These are phyloP conservation scores for Colistium nudipinnis DNA, from an alignment of 2,113 vertebrate species.

Conservation along the genomic window DNA sequence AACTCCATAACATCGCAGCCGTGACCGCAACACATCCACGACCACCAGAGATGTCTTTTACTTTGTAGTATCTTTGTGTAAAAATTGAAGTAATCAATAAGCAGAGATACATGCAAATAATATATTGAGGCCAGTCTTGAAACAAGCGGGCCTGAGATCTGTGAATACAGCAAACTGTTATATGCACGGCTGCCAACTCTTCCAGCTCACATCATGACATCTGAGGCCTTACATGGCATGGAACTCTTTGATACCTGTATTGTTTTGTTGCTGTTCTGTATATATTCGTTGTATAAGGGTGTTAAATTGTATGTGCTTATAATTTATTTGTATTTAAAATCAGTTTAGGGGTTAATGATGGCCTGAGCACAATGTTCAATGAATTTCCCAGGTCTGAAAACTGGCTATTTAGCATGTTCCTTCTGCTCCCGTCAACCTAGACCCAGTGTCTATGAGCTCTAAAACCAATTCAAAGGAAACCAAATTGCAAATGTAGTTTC, in stretches of 20 bases:
- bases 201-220: background rate
- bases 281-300: constrained; percentile 24
- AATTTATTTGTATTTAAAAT: constrained; percentile 70
- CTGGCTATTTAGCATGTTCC: background rate
- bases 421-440: background rate
- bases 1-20: constrained; percentile 41
- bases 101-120: background rate
- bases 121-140: background rate
- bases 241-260: constrained; percentile 13
- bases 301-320: constrained; percentile 59
- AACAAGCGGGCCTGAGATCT: constrained; percentile 46
- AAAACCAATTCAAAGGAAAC: background rate
- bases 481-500: background rate
- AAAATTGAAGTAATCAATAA: background rate
- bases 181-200: background rate
- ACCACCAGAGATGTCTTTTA: constrained; percentile 18
- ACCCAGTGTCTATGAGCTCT: background rate
- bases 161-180: constrained; percentile 43
- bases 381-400: constrained; percentile 30
- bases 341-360: constrained; percentile 26
- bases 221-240: background rate
- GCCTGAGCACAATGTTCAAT: background rate
- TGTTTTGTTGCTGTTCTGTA: constrained; percentile 18
- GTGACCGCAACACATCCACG: constrained; percentile 14
- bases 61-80: constrained; percentile 7